These are phyloP conservation scores for Poeciliopsis occidentalis DNA, from an alignment of 2,113 vertebrate species.

Conservation along the genomic window DNA sequence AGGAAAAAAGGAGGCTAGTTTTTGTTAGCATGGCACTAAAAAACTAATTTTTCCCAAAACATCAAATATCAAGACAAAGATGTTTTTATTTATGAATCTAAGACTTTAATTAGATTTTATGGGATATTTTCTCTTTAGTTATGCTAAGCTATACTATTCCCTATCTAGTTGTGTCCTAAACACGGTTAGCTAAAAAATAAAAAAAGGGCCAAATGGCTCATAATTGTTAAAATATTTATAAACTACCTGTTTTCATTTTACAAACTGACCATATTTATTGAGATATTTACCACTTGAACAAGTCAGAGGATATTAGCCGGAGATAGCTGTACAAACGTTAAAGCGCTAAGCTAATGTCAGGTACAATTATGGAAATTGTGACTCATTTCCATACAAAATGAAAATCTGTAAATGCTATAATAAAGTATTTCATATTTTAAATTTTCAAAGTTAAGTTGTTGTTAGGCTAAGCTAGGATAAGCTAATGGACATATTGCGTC, in stretches of 20 bases:
- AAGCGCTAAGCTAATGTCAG: neutral
- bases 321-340: neutral
- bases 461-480: neutral
- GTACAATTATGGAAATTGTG: neutral
- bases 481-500: neutral
- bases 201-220: too few relatives aligned
- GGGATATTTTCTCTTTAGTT: too few relatives aligned
- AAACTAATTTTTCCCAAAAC: neutral
- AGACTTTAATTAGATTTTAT: too few relatives aligned
- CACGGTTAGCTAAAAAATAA: too few relatives aligned
- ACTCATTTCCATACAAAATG: too few relatives aligned
- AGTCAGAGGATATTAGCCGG: neutral
- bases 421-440: neutral
- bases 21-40: neutral
- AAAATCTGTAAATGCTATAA: too few relatives aligned
- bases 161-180: neutral
- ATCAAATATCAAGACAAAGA: too few relatives aligned
- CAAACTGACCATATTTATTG: too few relatives aligned
- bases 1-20: slow-evolving; percentile 13
- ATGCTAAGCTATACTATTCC: neutral
- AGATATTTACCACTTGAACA: too few relatives aligned
- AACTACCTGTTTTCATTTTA: too few relatives aligned
- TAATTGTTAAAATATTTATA: too few relatives aligned
- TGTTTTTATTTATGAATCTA: too few relatives aligned
- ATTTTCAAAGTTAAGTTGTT: neutral